Conservation (phyloP, 1,140 invertebrate species). For the Venturia canescens region DNA sequence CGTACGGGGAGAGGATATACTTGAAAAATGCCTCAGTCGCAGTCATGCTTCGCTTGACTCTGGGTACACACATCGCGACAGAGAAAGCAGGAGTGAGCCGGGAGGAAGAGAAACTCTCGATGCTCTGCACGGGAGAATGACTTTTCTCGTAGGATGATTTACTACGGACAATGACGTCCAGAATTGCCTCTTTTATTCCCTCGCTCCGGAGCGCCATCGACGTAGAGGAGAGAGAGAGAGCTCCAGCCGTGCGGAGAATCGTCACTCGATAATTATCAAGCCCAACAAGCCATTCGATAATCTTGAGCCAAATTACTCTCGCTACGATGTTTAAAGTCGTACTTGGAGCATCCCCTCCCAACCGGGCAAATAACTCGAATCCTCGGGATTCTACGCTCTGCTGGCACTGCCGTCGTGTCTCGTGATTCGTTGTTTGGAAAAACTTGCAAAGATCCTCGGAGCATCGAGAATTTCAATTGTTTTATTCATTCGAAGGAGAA, state of each 20-base stretch:
- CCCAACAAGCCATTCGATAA: not conserved
- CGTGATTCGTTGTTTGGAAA: too few species aligned
- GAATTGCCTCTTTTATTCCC: not conserved
- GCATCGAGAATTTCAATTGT: too few species aligned
- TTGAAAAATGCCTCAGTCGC: not conserved
- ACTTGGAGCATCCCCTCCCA: constrained; percentile 20
- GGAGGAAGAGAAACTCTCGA: not conserved
- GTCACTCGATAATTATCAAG: constrained; percentile 1
- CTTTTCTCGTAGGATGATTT: constrained; percentile 26
- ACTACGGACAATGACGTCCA: constrained; percentile 17
- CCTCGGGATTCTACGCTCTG: too few species aligned
- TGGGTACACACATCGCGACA: not conserved
- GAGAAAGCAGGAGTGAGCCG: not conserved
- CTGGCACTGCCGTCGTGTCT: too few species aligned
- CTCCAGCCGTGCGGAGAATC: not conserved
- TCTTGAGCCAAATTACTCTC: not conserved
- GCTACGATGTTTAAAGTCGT: not conserved
- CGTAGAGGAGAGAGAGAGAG: not conserved
- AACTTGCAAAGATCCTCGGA: too few species aligned
- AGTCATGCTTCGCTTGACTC: not conserved
- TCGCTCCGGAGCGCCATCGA: not conserved
- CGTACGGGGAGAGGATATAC: not conserved
- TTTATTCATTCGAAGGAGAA: too few species aligned
- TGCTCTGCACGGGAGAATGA: not conserved
- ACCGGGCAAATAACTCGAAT: too few species aligned